Percentiles rank a stretch among this genome's conserved stretches.
These are phyloP conservation scores for Trachymyrmex septentrionalis DNA, from an alignment of 1,140 invertebrate genomes.

Conservation along the genomic window DNA sequence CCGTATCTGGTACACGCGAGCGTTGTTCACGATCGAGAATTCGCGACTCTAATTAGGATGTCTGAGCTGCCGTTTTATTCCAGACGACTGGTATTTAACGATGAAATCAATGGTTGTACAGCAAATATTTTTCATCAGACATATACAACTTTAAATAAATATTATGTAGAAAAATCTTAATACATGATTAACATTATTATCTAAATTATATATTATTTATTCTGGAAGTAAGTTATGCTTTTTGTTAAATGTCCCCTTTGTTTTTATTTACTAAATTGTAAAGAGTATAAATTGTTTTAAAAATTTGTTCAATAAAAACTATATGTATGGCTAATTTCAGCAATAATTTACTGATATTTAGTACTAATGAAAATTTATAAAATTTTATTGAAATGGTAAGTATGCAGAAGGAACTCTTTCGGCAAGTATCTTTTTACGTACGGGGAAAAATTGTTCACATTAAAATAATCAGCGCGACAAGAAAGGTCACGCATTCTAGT, in stretches of 20 bases:
- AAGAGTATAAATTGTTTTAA: neutral
- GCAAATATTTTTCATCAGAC: neutral
- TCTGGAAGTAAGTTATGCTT: neutral
- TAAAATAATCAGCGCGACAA: neutral
- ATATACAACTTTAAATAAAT: neutral
- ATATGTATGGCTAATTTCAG: neutral
- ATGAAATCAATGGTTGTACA: neutral
- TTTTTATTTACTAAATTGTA: no score
- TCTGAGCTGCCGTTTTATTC: slow-evolving; percentile 49
- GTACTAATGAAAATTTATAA: neutral
- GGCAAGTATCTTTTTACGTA: neutral
- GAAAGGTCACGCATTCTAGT: neutral
- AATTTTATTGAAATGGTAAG: neutral
- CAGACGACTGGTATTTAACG: slow-evolving; percentile 4
- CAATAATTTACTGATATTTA: no score
- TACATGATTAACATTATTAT: neutral
- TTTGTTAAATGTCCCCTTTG: no score
- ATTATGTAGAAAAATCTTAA: neutral
- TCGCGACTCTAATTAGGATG: slow-evolving; percentile 63
- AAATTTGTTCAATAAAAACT: neutral
- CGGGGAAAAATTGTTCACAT: neutral
- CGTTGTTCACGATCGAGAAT: slow-evolving; percentile 44
- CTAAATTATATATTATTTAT: neutral
- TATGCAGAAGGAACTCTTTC: neutral
- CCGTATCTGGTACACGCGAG: slow-evolving; percentile 5